Percentiles rank a stretch among this genome's conserved stretches.
phyloP scores from a whole-genome alignment of 2,797 vertebrate genomes.

The Atherinosoma microstoma region DNA sequence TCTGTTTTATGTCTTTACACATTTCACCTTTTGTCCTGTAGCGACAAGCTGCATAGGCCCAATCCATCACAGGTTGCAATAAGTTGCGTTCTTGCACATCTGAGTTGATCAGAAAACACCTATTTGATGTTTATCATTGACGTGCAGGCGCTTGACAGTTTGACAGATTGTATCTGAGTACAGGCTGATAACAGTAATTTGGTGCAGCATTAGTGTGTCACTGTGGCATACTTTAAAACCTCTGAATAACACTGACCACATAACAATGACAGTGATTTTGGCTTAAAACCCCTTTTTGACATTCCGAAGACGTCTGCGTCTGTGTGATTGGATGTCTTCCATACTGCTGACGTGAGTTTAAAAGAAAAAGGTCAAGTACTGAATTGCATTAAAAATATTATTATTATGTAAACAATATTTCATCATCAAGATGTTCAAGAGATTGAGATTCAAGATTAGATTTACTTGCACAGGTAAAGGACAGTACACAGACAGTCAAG shows the following conservation, averaged over 20 bases:
- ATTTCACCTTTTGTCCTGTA: not conserved
- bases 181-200: slow-evolving; percentile 34
- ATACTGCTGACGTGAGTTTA: slow-evolving; percentile 2
- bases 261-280: slow-evolving; percentile 9
- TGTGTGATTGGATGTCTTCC: slow-evolving; percentile 5
- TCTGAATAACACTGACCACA: slow-evolving; percentile 7
- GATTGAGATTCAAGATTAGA: too few species aligned
- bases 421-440: not conserved
- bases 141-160: slow-evolving; percentile 13
- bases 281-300: slow-evolving; percentile 12
- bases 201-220: slow-evolving; percentile 3
- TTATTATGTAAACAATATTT: slow-evolving; percentile 1
- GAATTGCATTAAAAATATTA: not conserved
- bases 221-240: slow-evolving; percentile 14
- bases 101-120: slow-evolving; percentile 1
- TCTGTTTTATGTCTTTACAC: not conserved
- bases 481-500: not conserved
- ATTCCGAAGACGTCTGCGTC: slow-evolving; percentile 18
- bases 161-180: slow-evolving; percentile 26
- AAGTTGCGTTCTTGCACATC: not conserved
- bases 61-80: not conserved
- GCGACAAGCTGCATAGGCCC: not conserved
- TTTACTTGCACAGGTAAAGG: not conserved
- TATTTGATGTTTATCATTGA: slow-evolving; percentile 23
- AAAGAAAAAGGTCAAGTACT: slow-evolving; percentile 18